phyloP scores from a whole-genome alignment of 2,113 vertebrate genomes.

The Heterotilapia buettikoferi region DNA sequence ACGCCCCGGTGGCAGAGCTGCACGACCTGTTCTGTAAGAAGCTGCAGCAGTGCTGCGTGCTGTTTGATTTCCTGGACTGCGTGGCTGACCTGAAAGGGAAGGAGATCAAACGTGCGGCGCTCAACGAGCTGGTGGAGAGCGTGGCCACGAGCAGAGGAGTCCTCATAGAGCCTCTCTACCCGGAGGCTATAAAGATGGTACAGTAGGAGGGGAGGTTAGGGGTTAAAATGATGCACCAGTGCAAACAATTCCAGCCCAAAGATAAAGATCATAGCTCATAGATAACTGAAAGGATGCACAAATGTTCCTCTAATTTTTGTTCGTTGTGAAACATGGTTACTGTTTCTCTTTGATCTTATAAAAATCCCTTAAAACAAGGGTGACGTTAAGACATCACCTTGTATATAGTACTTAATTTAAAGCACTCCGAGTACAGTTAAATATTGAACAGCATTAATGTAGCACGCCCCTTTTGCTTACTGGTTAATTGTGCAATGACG shows the following conservation, averaged over 20 bases:
- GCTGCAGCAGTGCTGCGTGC: slow-evolving; percentile 88
- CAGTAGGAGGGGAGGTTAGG: slow-evolving; percentile 22
- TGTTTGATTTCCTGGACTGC: slow-evolving; percentile 92
- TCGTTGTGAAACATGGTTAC: neutral
- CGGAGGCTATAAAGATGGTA: slow-evolving; percentile 91
- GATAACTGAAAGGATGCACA: neutral
- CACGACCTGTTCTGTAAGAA: slow-evolving; percentile 91
- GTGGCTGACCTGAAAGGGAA: slow-evolving; percentile 92
- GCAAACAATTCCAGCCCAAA: neutral
- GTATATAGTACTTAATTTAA: neutral
- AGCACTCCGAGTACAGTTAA: neutral
- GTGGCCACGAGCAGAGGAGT: slow-evolving; percentile 86
- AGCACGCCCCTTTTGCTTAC: neutral
- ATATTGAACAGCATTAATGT: neutral
- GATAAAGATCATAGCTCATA: neutral
- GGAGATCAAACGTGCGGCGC: slow-evolving; percentile 88
- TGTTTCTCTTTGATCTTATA: neutral
- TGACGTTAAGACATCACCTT: neutral
- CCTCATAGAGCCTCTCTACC: slow-evolving; percentile 88
- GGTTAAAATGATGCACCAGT: neutral
- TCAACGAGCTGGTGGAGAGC: slow-evolving; percentile 90
- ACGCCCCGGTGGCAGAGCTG: slow-evolving; percentile 83
- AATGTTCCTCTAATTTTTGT: neutral
- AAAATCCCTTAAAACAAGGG: neutral
- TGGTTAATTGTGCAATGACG: neutral